Conservation (phyloP, 2,888 invertebrate genomes). For the Acrobasis consociella region DNA sequence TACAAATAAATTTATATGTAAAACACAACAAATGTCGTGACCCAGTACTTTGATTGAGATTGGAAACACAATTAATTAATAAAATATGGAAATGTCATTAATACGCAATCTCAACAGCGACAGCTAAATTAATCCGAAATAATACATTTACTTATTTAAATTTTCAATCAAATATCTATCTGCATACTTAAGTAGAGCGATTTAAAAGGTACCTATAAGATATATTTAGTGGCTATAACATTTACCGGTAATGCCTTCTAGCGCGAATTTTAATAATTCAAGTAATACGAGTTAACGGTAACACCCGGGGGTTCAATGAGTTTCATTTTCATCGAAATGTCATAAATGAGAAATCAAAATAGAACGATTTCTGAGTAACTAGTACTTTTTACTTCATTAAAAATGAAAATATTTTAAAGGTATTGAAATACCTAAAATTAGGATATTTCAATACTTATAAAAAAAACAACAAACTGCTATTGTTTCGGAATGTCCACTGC, state of each 20-base stretch:
- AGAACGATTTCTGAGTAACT: not conserved
- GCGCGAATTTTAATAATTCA: constrained; percentile 18
- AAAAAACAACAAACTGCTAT: too few relatives aligned
- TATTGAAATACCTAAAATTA: too few relatives aligned
- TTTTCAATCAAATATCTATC: constrained; percentile 1
- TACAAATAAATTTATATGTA: constrained; percentile 17
- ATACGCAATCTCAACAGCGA: constrained; percentile 14
- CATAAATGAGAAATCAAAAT: not conserved
- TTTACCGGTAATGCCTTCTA: constrained; percentile 2
- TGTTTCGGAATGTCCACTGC: too few relatives aligned
- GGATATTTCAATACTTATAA: too few relatives aligned
- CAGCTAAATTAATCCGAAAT: constrained; percentile 22
- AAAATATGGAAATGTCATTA: constrained; percentile 22
- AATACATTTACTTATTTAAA: constrained; percentile 14
- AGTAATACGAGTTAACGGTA: not conserved
- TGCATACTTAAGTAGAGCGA: constrained; percentile 13
- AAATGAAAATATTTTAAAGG: too few relatives aligned
- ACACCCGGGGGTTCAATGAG: not conserved
- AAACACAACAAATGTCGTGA: constrained; percentile 17
- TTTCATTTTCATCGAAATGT: not conserved
- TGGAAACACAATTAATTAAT: constrained; percentile 22
- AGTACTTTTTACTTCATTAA: too few relatives aligned
- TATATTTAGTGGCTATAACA: constrained; percentile 21
- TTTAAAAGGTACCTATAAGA: constrained; percentile 8
- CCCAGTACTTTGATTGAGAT: constrained; percentile 16